These are phyloP conservation scores for Corythoichthys intestinalis DNA, from an alignment of 2,113 vertebrate species.

Conservation along the genomic window DNA sequence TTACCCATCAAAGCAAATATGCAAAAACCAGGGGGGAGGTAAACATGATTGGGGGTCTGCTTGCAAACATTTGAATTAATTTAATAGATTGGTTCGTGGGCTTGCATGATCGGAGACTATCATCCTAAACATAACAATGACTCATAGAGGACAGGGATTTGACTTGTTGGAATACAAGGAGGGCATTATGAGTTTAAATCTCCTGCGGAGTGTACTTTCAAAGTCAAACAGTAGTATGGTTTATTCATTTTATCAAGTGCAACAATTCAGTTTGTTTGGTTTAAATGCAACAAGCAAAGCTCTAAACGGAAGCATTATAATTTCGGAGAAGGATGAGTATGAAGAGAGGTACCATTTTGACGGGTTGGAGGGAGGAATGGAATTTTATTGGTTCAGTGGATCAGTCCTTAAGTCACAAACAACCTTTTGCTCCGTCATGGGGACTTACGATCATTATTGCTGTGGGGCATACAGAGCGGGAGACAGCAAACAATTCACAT, in stretches of 20 bases:
- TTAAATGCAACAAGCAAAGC: background rate
- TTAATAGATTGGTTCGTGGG: slow-evolving; percentile 36
- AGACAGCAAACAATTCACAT: slow-evolving; percentile 45
- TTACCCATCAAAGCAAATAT: slow-evolving; percentile 36
- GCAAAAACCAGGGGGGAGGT: slow-evolving; percentile 26
- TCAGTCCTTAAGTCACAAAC: slow-evolving; percentile 51
- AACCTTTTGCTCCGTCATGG: slow-evolving; percentile 42
- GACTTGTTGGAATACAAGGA: background rate
- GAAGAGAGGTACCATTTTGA: background rate
- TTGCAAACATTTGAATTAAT: slow-evolving; percentile 30
- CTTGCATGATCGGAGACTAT: slow-evolving; percentile 23
- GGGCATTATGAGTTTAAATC: background rate
- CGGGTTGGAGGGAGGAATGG: background rate
- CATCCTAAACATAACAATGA: slow-evolving; percentile 23
- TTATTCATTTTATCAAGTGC: background rate
- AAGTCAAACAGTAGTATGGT: background rate
- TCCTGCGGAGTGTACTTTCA: background rate
- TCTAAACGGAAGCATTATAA: background rate
- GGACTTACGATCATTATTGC: slow-evolving; percentile 46
- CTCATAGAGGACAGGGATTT: slow-evolving; percentile 16
- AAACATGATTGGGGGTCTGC: slow-evolving; percentile 40
- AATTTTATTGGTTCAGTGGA: slow-evolving; percentile 20
- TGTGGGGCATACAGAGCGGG: slow-evolving; percentile 32
- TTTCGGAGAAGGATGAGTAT: slow-evolving; percentile 2
- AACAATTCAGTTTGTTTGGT: slow-evolving; percentile 6